Evolutionary conservation across 2,888 invertebrate species (phyloP).

Genomic region (Lepidocyrtinus sp.): DNA sequence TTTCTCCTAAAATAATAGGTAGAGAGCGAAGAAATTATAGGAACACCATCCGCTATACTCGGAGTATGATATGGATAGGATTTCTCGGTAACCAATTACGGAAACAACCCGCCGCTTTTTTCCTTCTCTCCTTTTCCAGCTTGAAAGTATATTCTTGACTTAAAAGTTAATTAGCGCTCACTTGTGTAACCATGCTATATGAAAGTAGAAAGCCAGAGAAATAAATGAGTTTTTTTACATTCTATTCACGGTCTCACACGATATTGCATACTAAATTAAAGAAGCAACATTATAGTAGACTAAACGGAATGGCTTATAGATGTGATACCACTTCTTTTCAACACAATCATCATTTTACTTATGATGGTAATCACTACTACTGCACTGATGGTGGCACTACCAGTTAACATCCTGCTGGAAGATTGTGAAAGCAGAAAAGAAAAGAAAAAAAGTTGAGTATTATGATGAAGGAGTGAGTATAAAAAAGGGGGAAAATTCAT

Average conservation of each 20-base stretch:
- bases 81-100: conserved; percentile 47
- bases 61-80: conserved; percentile 18
- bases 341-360: conserved; percentile 12
- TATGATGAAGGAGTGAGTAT: conserved; percentile 21
- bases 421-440: neutral
- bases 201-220: conserved; percentile 51
- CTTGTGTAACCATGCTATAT: conserved; percentile 57
- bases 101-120: conserved; percentile 35
- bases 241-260: conserved; percentile 61
- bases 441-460: conserved; percentile 25
- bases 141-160: conserved; percentile 53
- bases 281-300: conserved; percentile 42
- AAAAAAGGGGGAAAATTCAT: conserved; percentile 54
- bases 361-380: conserved; percentile 12
- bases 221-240: conserved; percentile 63
- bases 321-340: conserved; percentile 14
- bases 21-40: conserved; percentile 12
- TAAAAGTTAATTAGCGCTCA: conserved; percentile 63
- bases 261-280: conserved; percentile 63
- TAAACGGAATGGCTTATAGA: conserved; percentile 8
- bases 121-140: neutral
- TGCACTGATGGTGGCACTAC: neutral
- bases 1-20: conserved; percentile 12
- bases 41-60: neutral
- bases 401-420: conserved; percentile 7